A percentile compares a stretch with the other conserved stretches of the same genome.
phyloP scores from a whole-genome alignment of 2,888 invertebrate species.

The Acanthopleura granulata region DNA sequence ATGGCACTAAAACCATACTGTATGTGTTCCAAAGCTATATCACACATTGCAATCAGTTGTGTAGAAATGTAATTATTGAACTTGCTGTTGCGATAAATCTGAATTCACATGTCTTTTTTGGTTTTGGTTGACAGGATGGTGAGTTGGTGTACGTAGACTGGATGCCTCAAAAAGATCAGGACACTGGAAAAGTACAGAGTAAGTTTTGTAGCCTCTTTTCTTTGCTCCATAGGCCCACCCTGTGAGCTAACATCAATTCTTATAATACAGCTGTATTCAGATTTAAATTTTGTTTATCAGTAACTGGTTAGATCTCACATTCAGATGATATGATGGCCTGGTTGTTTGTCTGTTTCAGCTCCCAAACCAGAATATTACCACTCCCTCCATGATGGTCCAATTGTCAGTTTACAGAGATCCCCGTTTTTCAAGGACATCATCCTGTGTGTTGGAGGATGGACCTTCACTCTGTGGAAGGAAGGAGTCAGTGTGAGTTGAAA shows the following conservation, averaged over 20 bases:
- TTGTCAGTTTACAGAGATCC: constrained; percentile 71
- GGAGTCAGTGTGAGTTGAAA: constrained; percentile 71
- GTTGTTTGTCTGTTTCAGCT: constrained; percentile 44
- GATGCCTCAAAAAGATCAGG: constrained; percentile 71
- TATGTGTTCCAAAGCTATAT: too few species aligned
- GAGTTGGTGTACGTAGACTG: constrained; percentile 70
- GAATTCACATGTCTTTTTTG: background rate
- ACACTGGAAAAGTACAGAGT: constrained; percentile 69
- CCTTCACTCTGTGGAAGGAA: constrained; percentile 83
- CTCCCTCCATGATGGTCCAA: constrained; percentile 65
- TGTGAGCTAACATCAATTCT: too few species aligned
- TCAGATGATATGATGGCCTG: too few species aligned
- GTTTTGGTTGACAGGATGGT: constrained; percentile 60
- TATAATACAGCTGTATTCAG: too few species aligned
- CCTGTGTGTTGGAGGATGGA: constrained; percentile 81
- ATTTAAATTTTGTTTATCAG: too few species aligned
- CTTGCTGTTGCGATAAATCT: too few species aligned
- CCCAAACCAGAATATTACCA: constrained; percentile 69
- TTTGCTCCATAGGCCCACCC: too few species aligned
- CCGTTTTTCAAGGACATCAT: constrained; percentile 76
- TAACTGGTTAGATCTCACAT: too few species aligned
- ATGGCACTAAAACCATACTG: too few species aligned
- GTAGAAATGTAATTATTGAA: too few species aligned
- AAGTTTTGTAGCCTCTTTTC: constrained; percentile 28
- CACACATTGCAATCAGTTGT: too few species aligned